A percentile compares a stretch with the other conserved stretches of the same genome.
These are phyloP conservation scores for Drosophila aff. DNA, from an alignment of 1,140 invertebrate genomes.

Conservation along the genomic window DNA sequence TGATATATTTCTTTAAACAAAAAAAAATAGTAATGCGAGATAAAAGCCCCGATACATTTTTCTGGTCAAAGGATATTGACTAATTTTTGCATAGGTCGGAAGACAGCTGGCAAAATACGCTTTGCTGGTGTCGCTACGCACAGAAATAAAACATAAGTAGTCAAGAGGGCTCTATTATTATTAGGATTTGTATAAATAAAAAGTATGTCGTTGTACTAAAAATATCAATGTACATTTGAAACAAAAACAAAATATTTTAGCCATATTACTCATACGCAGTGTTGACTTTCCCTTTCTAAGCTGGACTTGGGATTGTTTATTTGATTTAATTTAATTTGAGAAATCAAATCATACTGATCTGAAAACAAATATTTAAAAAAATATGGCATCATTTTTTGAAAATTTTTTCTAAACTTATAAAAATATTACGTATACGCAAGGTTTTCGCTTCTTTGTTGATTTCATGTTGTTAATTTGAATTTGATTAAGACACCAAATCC, in stretches of 20 bases:
- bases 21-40: not conserved
- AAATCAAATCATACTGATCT: not conserved
- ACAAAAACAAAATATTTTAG: no score
- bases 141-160: not conserved
- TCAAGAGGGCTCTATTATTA: no score
- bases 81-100: not conserved
- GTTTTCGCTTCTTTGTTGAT: no score
- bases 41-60: no score
- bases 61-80: not conserved
- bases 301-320: not conserved
- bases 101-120: not conserved
- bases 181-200: not conserved
- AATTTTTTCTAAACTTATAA: not conserved
- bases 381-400: not conserved
- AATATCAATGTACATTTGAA: not conserved
- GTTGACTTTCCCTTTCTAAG: not conserved
- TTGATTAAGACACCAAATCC: not conserved
- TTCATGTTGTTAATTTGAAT: not conserved
- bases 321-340: no score
- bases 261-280: slow-evolving; percentile 8
- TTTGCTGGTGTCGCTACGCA: not conserved
- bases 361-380: not conserved
- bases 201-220: not conserved
- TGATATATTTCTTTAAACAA: no score
- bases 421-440: no score